phyloP scores from a whole-genome alignment of 92 coral and sea anemone genomes.

The Phenganax subtilis region DNA sequence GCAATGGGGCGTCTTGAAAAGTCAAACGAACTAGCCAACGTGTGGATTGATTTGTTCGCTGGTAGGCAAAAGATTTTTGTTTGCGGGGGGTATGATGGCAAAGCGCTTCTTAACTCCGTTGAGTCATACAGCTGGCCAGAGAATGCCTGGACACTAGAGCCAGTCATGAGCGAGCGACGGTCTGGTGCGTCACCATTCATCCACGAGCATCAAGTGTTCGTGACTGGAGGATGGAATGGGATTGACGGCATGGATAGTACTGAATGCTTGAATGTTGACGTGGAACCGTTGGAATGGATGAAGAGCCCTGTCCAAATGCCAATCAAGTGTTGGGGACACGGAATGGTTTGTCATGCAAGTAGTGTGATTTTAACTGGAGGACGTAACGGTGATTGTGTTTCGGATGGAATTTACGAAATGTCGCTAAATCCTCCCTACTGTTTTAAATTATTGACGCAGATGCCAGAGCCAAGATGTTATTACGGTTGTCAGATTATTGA shows the following conservation, averaged over 20 bases:
- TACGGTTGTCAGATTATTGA: constrained; percentile 19
- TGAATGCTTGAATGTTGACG: constrained; percentile 19
- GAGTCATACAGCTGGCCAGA: constrained; percentile 20
- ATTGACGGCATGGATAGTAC: neutral
- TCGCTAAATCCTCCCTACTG: neutral
- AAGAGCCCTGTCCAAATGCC: constrained; percentile 4
- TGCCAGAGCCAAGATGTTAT: neutral
- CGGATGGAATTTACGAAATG: constrained; percentile 14
- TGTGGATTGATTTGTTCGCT: neutral
- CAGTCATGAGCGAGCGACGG: constrained; percentile 3
- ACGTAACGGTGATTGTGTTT: neutral
- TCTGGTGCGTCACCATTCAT: neutral
- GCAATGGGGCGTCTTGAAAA: too few species aligned
- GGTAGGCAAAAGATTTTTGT: neutral
- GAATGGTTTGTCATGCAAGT: neutral
- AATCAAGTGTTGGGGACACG: neutral
- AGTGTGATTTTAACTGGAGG: constrained; percentile 19
- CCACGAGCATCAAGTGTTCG: neutral
- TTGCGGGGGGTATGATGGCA: neutral
- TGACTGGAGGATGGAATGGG: neutral
- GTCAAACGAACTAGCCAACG: neutral
- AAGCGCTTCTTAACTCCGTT: neutral
- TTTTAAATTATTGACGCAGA: too few species aligned
- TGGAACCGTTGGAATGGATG: neutral
- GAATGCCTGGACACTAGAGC: constrained; percentile 4